These are phyloP conservation scores for Holothuria glaberrima DNA, from an alignment of 35 echinoderm and acorn worm genomes.

Conservation along the genomic window DNA sequence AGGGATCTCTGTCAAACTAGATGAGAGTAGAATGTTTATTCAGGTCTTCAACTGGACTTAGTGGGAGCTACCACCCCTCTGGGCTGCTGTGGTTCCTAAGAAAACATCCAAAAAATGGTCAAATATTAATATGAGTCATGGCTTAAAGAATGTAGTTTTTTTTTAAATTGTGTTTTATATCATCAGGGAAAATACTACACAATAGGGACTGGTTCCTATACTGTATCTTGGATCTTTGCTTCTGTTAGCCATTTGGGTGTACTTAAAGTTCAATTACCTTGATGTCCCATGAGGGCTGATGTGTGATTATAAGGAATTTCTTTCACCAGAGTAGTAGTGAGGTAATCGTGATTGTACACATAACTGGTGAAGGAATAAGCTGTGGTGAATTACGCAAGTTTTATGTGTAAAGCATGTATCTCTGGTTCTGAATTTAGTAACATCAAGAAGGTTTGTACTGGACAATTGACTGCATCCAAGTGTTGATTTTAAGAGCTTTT, in stretches of 20 bases:
- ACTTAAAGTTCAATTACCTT: slow-evolving; percentile 43
- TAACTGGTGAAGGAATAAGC: too few species aligned
- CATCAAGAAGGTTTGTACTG: too few species aligned
- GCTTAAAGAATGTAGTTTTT: slow-evolving; percentile 6
- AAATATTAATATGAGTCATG: slow-evolving; percentile 26
- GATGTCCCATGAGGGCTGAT: neutral
- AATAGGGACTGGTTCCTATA: slow-evolving; percentile 11
- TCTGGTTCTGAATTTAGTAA: too few species aligned
- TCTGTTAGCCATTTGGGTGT: neutral
- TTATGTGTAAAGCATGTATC: too few species aligned
- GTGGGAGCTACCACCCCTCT: slow-evolving; percentile 12
- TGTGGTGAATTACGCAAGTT: too few species aligned
- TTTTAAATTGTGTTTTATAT: slow-evolving; percentile 41
- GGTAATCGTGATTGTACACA: too few species aligned
- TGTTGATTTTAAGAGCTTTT: too few species aligned
- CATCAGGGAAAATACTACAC: slow-evolving; percentile 12
- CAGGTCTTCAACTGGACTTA: slow-evolving; percentile 10
- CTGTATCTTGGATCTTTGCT: neutral
- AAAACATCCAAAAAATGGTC: slow-evolving; percentile 23
- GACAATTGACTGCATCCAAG: too few species aligned
- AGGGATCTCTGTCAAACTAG: slow-evolving; percentile 11
- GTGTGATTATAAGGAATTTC: neutral
- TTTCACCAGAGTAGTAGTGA: neutral
- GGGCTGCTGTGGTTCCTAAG: slow-evolving; percentile 26
- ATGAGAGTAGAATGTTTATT: slow-evolving; percentile 18